Base-by-base conservation (phyloP, 2,888 invertebrate genomes). In the Sarcophaga subvicina region DNA sequence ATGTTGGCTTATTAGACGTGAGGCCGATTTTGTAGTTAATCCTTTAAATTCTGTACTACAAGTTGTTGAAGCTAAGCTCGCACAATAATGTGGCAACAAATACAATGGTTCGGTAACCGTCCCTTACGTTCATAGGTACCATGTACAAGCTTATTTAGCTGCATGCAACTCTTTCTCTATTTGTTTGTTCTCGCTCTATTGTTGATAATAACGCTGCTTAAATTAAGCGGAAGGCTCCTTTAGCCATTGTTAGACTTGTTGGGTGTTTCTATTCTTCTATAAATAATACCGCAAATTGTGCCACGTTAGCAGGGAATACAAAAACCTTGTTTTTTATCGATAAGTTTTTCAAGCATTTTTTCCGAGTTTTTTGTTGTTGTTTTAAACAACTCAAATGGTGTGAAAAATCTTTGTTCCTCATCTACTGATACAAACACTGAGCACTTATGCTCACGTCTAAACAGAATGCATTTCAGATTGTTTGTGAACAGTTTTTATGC, bases 321-420 rank as follows among this genome's bases (percentile, higher is more conserved):
- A 49, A 14, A 83, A 79, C 45, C 66, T 49, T 49, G 49, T 49
- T 37, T 64, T 59, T 75, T 71, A 84, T 84, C 84, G 84, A 84
- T 84, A 66, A 45, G 62, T 76, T 71, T 80, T 80, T 76, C 14
- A 84, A 80, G 85, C 78, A 72, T 14, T 20, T 20, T 20, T 22
- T 47, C 49, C 2, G 49, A 14, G 20, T 20, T 20, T 20, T 20
- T 20, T 11, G 49, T 49, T 49, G 70, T 77, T 79, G 62, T 82
- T 64, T 54, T 60, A 79, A 73, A 79, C 82, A 82, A 66, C 54
- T 73, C 75, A 82, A 85, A 86, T 86, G 82, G 85, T 86, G 85
- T 86, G 83, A 86, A 86, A 86, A 83, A 71, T 71, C 76, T 82
- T 82, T 82, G 69, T 59, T 14, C 11, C 47, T 12, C 17, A 75